Percentiles rank a stretch among this genome's conserved stretches.
phyloP scores from a whole-genome alignment of 2,113 vertebrate genomes.

The Acrocephalus arundinaceus region DNA sequence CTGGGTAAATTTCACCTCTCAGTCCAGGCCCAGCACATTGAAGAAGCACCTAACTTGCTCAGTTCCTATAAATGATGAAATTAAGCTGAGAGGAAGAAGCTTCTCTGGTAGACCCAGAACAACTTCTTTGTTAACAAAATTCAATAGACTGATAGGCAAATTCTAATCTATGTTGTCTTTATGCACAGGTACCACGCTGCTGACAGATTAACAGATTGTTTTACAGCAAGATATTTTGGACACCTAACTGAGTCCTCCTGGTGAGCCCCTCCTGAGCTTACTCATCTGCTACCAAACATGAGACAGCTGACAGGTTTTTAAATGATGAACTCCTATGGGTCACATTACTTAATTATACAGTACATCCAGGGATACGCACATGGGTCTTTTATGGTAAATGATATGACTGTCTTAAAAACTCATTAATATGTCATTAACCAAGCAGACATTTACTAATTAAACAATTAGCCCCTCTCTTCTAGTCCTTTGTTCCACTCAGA shows the following conservation, averaged over 20 bases:
- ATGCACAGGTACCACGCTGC: not conserved
- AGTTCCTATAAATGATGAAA: not conserved
- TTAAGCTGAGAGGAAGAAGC: not conserved
- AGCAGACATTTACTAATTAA: slow-evolving; percentile 88
- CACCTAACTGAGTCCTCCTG: slow-evolving; percentile 51
- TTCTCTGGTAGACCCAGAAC: not conserved
- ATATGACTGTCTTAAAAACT: slow-evolving; percentile 86
- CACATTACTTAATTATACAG: slow-evolving; percentile 86
- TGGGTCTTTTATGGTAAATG: slow-evolving; percentile 85
- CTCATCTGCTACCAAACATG: slow-evolving; percentile 68
- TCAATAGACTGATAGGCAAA: not conserved
- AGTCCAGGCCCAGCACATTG: not conserved
- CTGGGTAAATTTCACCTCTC: not conserved
- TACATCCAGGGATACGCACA: slow-evolving; percentile 80
- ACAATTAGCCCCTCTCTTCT: slow-evolving; percentile 85
- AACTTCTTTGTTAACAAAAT: not conserved
- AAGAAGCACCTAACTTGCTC: not conserved
- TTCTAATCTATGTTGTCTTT: not conserved
- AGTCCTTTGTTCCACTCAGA: slow-evolving; percentile 80
- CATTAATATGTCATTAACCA: slow-evolving; percentile 90
- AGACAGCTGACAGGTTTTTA: slow-evolving; percentile 80
- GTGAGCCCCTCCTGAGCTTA: slow-evolving; percentile 65
- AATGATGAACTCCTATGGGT: slow-evolving; percentile 79
- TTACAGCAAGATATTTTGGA: slow-evolving; percentile 41
- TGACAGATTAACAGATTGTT: slow-evolving; percentile 21